phyloP scores from a whole-genome alignment of 2,113 vertebrate genomes.

The Heliornis fulica region DNA sequence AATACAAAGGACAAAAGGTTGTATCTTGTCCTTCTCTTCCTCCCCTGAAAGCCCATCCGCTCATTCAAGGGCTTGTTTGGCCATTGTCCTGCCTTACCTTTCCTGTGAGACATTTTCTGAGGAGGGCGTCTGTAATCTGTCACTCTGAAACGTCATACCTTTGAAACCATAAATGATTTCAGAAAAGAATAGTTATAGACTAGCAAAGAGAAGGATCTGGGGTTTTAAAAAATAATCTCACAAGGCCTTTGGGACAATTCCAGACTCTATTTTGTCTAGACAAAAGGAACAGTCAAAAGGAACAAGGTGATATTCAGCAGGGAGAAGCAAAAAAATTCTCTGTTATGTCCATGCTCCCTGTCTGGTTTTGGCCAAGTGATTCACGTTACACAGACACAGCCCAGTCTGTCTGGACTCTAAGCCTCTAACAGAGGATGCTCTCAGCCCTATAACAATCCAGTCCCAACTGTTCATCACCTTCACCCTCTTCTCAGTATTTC shows the following conservation, averaged over 20 bases:
- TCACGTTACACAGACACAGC: neutral
- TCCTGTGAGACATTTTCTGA: neutral
- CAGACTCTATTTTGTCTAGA: neutral
- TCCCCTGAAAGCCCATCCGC: accelerated
- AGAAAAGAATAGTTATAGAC: neutral
- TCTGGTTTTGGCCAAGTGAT: neutral
- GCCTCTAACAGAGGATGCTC: neutral
- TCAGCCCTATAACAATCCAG: neutral
- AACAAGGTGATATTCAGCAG: neutral
- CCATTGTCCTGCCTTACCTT: neutral
- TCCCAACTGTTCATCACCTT: neutral
- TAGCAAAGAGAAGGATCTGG: neutral
- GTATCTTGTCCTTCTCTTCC: neutral
- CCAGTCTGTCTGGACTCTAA: neutral
- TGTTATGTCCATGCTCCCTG: neutral
- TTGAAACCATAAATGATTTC: neutral
- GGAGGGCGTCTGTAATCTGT: neutral
- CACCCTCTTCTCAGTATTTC: neutral
- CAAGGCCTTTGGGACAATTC: neutral
- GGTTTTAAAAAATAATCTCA: neutral
- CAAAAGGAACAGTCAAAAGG: neutral
- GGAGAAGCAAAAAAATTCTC: neutral
- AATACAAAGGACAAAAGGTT: neutral
- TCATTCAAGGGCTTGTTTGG: neutral
- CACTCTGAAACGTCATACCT: neutral